Base-by-base conservation (phyloP, 2,888 invertebrate genomes). In the Microdon myrmicae region DNA sequence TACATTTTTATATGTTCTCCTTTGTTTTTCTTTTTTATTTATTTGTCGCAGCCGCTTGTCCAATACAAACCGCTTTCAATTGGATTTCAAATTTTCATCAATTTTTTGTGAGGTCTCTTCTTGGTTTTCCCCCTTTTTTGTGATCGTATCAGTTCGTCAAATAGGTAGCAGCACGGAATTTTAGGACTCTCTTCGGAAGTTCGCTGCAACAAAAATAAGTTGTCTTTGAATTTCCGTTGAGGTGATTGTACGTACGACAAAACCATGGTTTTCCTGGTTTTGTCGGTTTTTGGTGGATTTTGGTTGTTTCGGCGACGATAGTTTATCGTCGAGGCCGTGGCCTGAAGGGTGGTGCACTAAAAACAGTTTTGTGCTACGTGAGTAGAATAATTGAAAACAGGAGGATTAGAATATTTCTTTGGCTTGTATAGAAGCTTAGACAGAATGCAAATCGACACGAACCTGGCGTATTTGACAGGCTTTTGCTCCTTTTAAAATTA, bases 341-440 rank as follows among this genome's bases (percentile, higher is more conserved):
- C 38, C 23, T 6, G 22, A 45, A 34, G 39, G 25, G 1, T 19
- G 19, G 17, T 23, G 14, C 22, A 43, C 28, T 1, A 20, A 9
- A 9, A 60, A 60, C 38, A 56, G 47, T 64, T 64, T 47, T 51
- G 47, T 58, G 51, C 51, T 58, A 59, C 59, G 66, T 66, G 66
- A 66, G 59, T 51, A 35, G 66, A 66, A 66, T 66, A 66, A 66
- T 66, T 59, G 59, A 66, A 66, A 48, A 48, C 48, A 66, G 53
- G n/a, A 54, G 66, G 66, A 59, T 66, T 59, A 66, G 58, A 54
- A 59, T 66, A 47, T 58, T 64, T 56, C 56, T 64, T 64, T 64
- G 45, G n/a, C n/a, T n/a, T n/a, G n/a, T n/a, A n/a, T n/a, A n/a
- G n/a, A n/a, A n/a, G n/a, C n/a, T n/a, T n/a, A n/a, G n/a, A n/a